Conservation (phyloP, 2,888 invertebrate species). For the Tethea ocularis region DNA sequence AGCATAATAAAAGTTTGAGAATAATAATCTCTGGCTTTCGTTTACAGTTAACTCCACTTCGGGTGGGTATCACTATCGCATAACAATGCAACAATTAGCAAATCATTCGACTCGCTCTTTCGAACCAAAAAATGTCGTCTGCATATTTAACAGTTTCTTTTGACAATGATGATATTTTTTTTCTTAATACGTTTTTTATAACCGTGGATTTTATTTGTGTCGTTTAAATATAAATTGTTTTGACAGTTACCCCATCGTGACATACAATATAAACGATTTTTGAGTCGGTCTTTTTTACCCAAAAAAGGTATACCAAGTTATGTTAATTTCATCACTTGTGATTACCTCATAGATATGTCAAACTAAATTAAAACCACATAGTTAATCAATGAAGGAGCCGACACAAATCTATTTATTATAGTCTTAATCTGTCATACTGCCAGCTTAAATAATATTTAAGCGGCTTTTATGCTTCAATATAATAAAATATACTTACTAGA, state of each 20-base stretch:
- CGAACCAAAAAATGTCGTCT: neutral
- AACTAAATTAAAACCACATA: slow-evolving; percentile 37
- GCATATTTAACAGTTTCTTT: neutral
- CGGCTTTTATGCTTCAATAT: slow-evolving; percentile 22
- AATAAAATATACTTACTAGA: slow-evolving; percentile 26
- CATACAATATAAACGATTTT: neutral
- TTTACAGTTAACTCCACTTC: neutral
- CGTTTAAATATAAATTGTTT: neutral
- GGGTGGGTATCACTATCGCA: neutral
- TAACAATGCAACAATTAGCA: slow-evolving; percentile 1
- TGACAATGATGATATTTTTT: neutral
- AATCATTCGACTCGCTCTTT: slow-evolving; percentile 1
- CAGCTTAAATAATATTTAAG: slow-evolving; percentile 28
- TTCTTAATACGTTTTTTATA: neutral
- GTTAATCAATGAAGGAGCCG: slow-evolving; percentile 29
- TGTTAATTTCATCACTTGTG: slow-evolving; percentile 26
- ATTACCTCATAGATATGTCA: slow-evolving; percentile 34
- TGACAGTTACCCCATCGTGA: neutral
- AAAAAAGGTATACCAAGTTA: slow-evolving; percentile 27
- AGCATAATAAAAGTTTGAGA: too few species aligned
- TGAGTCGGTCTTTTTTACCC: slow-evolving; percentile 14
- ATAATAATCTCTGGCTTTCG: neutral
- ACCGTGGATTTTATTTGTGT: neutral
- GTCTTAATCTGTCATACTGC: slow-evolving; percentile 31
- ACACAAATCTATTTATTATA: slow-evolving; percentile 29